Base-by-base conservation (phyloP, 2,113 vertebrate genomes). In the Trichechus manatus region DNA sequence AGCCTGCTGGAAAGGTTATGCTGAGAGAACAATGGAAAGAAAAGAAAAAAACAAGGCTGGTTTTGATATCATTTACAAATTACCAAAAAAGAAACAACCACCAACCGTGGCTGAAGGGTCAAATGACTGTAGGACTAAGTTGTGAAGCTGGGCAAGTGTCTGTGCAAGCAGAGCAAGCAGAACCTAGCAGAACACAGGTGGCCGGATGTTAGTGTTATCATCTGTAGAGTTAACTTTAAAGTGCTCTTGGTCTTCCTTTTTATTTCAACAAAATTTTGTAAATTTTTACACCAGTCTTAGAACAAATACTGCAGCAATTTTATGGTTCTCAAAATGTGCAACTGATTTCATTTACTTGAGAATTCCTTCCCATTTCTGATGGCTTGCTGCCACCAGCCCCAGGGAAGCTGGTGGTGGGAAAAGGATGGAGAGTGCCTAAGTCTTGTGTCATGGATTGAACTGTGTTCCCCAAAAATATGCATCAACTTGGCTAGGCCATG, bases 231-330 rank as follows among this genome's bases (percentile, higher is more conserved):
- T 33, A 88, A 56, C 63, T 72, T 64, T 64, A 14, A 92, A 91
- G 79, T 33, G 6, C 25, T 82, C 64, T 93, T 81, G 20, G 25
- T 23, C 96, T 87, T 13, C 33, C 77, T 96, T 84, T 83, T 82
- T 5, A 90, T 87, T 85, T 91, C n/a, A 91, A 39, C 20, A 23
- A 77, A 39, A 74, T 64, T 89, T 63, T 68, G 83, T 77, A 87
- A 87, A 61, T 61, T 56, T 68, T 72, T 87, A 64, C 3, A 64
- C 53, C 3, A 6, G 23, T 10, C 66, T 72, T 10, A 61, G 42
- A 81, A 87, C 27, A 89, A 90, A 70, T 42, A 56, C 1, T 56
- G 15, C 2, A 87, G 50, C 10, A 25, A 81, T 70, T 53, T 78
- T 64, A 1, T 64, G 36, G 29, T 64, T 85, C 50, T 47, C 23